phyloP scores from a whole-genome alignment of 2,797 vertebrate species.

The Coregonus ussuriensis region DNA sequence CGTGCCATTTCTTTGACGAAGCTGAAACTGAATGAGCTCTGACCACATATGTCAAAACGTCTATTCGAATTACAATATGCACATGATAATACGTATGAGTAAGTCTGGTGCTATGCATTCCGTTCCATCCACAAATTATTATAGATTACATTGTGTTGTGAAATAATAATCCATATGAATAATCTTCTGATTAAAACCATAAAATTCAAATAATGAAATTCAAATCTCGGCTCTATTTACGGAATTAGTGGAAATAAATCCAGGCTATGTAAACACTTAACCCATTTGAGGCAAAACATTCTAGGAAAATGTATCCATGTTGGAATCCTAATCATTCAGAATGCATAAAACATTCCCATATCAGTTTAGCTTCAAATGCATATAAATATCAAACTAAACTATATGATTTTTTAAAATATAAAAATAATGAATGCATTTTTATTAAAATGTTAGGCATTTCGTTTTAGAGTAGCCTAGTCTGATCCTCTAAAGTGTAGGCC shows the following conservation, averaged over 20 bases:
- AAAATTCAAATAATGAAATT: background rate
- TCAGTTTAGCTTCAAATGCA: background rate
- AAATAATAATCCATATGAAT: background rate
- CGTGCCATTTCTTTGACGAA: background rate
- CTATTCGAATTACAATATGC: background rate
- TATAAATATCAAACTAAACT: background rate
- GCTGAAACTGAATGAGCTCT: background rate
- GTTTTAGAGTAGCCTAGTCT: background rate
- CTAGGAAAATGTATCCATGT: background rate
- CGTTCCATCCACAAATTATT: background rate
- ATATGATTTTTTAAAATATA: background rate
- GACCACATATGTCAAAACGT: slow-evolving; percentile 1
- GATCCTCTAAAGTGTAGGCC: background rate
- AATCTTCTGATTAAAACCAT: background rate
- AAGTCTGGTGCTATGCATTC: background rate
- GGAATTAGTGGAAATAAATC: slow-evolving; percentile 3
- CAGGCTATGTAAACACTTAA: background rate
- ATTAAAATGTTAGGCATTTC: background rate
- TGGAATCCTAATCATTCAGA: background rate
- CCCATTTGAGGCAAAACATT: too few species aligned
- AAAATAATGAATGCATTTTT: background rate
- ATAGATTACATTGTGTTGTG: background rate
- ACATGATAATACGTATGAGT: background rate
- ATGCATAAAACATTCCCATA: background rate
- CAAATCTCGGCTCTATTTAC: background rate